A percentile compares a stretch with the other conserved stretches of the same genome.
Conservation (phyloP, 2,113 vertebrate species). For the Struthidea cinerea region DNA sequence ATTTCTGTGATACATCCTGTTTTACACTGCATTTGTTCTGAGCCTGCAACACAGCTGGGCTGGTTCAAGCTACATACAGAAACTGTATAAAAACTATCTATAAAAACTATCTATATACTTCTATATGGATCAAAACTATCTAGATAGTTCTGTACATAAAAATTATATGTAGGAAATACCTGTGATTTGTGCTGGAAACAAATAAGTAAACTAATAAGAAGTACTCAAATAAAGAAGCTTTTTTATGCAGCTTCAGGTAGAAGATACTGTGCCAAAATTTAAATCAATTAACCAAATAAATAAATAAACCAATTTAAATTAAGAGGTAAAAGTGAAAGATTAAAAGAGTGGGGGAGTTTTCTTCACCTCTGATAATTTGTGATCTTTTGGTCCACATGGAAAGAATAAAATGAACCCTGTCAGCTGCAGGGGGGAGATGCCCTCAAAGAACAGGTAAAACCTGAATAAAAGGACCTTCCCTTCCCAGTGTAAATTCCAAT, state of each 20-base stretch:
- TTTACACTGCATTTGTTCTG: background rate
- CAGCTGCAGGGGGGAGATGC: background rate
- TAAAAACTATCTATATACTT: accelerated
- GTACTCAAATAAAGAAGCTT: background rate
- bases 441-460: background rate
- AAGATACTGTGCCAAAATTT: background rate
- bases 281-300: too few relatives aligned
- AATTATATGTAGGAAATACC: background rate
- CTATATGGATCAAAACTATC: accelerated
- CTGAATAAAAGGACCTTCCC: background rate
- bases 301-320: background rate
- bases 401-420: background rate
- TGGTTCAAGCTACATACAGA: background rate
- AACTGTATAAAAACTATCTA: accelerated
- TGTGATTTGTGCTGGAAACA: background rate
- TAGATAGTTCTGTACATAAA: background rate
- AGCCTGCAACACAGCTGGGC: background rate
- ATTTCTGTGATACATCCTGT: constrained; percentile 5
- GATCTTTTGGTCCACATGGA: background rate
- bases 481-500: background rate
- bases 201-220: background rate
- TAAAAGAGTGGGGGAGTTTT: accelerated
- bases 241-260: background rate
- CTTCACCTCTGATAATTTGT: background rate
- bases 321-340: background rate